Conservation (phyloP, 2,888 invertebrate species). For the Hypomecis atomaria region DNA sequence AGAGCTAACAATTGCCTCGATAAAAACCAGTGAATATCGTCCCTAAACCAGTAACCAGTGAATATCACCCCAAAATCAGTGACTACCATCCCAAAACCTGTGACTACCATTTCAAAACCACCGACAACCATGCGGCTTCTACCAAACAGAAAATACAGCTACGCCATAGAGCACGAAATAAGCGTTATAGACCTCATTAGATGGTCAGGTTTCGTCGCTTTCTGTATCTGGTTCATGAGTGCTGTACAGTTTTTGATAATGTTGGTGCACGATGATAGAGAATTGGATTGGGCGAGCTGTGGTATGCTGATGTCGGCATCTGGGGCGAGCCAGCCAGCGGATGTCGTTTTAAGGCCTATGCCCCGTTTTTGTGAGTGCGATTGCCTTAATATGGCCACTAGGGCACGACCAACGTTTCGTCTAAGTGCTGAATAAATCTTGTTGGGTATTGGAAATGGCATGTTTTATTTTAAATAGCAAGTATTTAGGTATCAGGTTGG, state of each 20-base stretch:
- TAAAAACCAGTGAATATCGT: no score
- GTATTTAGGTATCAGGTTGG: no score
- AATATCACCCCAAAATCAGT: no score
- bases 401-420: neutral
- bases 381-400: no score
- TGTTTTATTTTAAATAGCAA: no score
- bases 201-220: conserved; percentile 53
- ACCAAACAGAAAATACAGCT: conserved; percentile 54
- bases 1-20: no score
- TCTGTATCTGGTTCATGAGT: conserved; percentile 62
- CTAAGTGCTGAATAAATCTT: neutral
- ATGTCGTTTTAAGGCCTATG: neutral
- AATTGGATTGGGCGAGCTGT: conserved; percentile 60
- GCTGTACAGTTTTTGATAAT: conserved; percentile 59
- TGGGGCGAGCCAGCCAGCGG: neutral
- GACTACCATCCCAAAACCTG: no score
- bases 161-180: conserved; percentile 50
- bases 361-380: neutral
- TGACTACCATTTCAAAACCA: no score
- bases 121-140: conserved; percentile 49
- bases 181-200: conserved; percentile 54
- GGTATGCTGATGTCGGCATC: conserved; percentile 53
- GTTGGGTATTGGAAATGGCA: neutral
- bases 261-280: conserved; percentile 50
- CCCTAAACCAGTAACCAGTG: no score